Base-by-base conservation (phyloP, 92 coral and sea anemone species). In the Porites divaricata region DNA sequence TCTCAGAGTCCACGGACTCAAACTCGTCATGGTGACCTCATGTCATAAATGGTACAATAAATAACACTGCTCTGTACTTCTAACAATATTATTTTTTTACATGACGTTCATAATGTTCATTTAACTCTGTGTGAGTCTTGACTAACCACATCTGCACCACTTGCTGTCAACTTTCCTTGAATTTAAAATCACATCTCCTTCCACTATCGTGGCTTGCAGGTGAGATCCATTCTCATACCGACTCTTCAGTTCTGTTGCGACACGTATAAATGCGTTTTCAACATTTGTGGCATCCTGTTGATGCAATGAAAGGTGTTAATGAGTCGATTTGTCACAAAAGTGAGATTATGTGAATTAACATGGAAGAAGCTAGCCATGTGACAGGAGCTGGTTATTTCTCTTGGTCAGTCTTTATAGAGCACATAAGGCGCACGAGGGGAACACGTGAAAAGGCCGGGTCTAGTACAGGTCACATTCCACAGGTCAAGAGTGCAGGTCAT, bases 241-340 rank as follows among this genome's bases (percentile, higher is more conserved):
- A 21, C 81, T 82, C 79, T 94, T 96, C 53, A 96, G 86, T 74
- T 93, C 96, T 84, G 87, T 89, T 9, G 96, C 95, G 24, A 96
- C 80, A 66, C 91, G 72, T 23, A 84, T 72, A 70, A 96, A 96
- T 19, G 94, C 98, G 65, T 90, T 89, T 58, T 96, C 99, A n/a
- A 96, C 90, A 78, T 96, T 96, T 81, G 92, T 92, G 9, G 96
- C 90, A 78, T 96, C 96, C 99, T 96, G 84, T 28, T 14, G 73
- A 59, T 16, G n/a, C 6, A 53, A 67, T 17, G 53, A 52, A 51
- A 26, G 6, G 20, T 17, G 56, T 41, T 10, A 11, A 54, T 54
- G 59, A 54, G 59, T 15, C 16, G 14, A 54, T 54, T 35, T 35
- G 45, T 35, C 45, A 35, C 45, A 35, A 35, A 35, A 35, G 45